Evolutionary conservation across 2,888 invertebrate species (phyloP), one percentile per base, ranked within the genome.

Genomic region (Thecocarcelia acutangulata): DNA sequence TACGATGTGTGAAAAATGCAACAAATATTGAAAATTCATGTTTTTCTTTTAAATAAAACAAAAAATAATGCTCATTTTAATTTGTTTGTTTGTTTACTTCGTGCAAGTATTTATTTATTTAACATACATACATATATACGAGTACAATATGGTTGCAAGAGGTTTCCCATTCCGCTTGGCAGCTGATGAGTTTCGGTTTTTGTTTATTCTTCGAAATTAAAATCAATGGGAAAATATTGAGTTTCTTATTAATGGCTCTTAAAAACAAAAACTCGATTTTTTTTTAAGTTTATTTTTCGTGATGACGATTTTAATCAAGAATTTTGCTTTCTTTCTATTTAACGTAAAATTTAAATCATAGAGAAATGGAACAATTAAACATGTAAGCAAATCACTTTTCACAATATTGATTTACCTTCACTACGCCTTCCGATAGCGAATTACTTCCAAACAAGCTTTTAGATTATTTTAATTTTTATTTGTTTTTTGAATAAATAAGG

Each of bases 1-100:
- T 80, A 83, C 52, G 83, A 83, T 80, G 83, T 83, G 83, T 79
- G 80, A 82, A 82, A 81, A 74, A 78, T 70, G 69, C 77, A 64
- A 82, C 64, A 74, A 82, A 82, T 75, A 78, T 78, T 74, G 70
- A 54, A 82, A 82, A 82, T 70, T 82, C 74, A 66, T 82, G 78
- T 82, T 78, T 74, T 77, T 58, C 63, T 68, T 15, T 58, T 61
- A 81, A 81, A 68, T 44, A 42, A 58, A 61, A 68, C 42, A 54
- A 1, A 64, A 74, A 40, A 63, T 66, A 48, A 66, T 74, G 74
- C 66, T 48, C 24, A 19, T 24, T 76, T 66, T 50, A 50, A 64
- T 72, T 78, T 79, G 64, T 79, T 58, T 78, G 64, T 79, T 58
- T 78, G 66, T 79, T 66, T 66, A 52, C 59, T 64, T 72, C 42